A percentile compares a stretch with the other conserved stretches of the same genome.
These are phyloP conservation scores for Sparidentex hasta DNA, from an alignment of 2,797 vertebrate genomes.

Conservation along the genomic window DNA sequence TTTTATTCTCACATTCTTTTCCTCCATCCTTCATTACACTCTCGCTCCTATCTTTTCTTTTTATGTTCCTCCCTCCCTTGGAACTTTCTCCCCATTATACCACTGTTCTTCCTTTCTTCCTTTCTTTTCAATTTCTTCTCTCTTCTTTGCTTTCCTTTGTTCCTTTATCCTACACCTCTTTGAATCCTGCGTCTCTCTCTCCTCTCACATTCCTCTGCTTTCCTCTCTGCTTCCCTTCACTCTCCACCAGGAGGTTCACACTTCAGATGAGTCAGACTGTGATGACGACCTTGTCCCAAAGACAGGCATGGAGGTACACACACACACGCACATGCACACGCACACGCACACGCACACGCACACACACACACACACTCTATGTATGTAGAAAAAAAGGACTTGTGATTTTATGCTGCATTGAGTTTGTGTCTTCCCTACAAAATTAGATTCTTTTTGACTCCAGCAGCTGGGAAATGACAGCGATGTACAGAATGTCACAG, in stretches of 20 bases:
- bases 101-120: background rate
- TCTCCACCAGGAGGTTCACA: constrained; percentile 92
- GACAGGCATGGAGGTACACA: constrained; percentile 98
- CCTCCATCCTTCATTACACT: background rate
- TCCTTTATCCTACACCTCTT: background rate
- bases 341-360: no score
- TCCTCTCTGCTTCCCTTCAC: background rate
- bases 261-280: constrained; percentile 98
- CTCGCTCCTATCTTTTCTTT: background rate
- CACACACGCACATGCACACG: constrained; percentile 60
- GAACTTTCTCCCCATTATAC: background rate
- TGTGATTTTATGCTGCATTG: no score
- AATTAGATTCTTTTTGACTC: background rate
- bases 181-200: background rate
- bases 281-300: constrained; percentile 98
- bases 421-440: background rate
- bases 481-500: background rate
- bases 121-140: background rate
- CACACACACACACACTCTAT: no score
- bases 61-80: background rate
- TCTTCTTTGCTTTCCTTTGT: background rate
- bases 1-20: background rate
- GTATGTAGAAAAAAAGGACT: no score
- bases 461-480: background rate
- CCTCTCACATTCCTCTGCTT: background rate